Evolutionary conservation across 2,888 invertebrate species (phyloP).

Genomic region (Dione vanillae): DNA sequence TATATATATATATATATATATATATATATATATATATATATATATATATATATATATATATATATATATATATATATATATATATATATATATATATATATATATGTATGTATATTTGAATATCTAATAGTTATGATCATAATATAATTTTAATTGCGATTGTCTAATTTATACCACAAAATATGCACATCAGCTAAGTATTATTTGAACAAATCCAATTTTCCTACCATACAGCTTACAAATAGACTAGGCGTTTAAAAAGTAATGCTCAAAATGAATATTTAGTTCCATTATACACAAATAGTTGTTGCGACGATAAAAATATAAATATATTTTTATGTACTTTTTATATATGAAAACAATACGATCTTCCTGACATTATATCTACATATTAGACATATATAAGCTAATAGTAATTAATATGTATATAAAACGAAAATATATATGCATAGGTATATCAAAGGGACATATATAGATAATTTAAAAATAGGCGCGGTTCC

Average conservation of each 20-base stretch:
- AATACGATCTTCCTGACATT: too few relatives aligned
- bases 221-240: not conserved
- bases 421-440: not conserved
- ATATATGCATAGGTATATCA: not conserved
- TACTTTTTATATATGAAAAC: not conserved
- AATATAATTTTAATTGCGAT: not conserved
- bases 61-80: too few relatives aligned
- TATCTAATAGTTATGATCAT: not conserved
- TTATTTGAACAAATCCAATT: too few relatives aligned
- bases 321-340: not conserved
- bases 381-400: too few relatives aligned
- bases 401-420: not conserved
- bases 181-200: not conserved
- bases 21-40: too few relatives aligned
- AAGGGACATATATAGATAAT: not conserved
- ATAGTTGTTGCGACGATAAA: not conserved
- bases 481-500: conserved; percentile 59
- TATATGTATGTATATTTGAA: not conserved
- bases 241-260: not conserved
- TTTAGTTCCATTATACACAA: not conserved
- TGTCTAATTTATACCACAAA: not conserved
- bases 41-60: too few relatives aligned
- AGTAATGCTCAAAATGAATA: not conserved
- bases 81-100: too few relatives aligned
- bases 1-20: too few relatives aligned